Evolutionary conservation across 2,888 invertebrate species (phyloP).

Genomic region (Psylliodes chrysocephalus): DNA sequence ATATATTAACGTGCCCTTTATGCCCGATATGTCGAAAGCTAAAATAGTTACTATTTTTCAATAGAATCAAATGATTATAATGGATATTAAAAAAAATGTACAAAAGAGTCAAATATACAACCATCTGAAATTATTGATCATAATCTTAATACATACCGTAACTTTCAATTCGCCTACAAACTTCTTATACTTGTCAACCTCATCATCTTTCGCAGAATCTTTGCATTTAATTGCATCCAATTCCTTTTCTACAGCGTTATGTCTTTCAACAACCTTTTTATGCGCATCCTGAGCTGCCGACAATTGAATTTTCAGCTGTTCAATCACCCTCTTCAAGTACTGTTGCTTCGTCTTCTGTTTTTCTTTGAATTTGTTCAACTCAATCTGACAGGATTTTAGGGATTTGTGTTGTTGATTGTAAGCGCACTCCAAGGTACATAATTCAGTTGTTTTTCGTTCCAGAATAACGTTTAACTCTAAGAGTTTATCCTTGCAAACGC

Average conservation of each 20-base stretch:
- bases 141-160: constrained; percentile 47
- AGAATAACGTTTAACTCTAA: constrained; percentile 48
- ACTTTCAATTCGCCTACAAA: constrained; percentile 52
- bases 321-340: constrained; percentile 43
- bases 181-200: constrained; percentile 50
- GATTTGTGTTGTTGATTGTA: constrained; percentile 52
- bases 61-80: no score
- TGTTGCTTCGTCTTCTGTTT: constrained; percentile 47
- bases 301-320: constrained; percentile 50
- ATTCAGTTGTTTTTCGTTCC: constrained; percentile 51
- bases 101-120: no score
- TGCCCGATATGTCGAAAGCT: no score
- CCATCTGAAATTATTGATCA: no score
- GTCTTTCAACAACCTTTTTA: constrained; percentile 40
- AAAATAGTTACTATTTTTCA: no score
- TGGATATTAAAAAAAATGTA: no score
- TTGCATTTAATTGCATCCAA: constrained; percentile 38
- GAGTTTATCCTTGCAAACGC: constrained; percentile 48
- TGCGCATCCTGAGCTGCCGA: constrained; percentile 40
- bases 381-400: constrained; percentile 50
- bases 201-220: constrained; percentile 47
- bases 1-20: no score
- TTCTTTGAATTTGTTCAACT: constrained; percentile 50
- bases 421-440: constrained; percentile 51
- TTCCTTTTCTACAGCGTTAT: constrained; percentile 41